Conservation (phyloP, 2,797 vertebrate genomes). For the Odontamblyopus rebecca region DNA sequence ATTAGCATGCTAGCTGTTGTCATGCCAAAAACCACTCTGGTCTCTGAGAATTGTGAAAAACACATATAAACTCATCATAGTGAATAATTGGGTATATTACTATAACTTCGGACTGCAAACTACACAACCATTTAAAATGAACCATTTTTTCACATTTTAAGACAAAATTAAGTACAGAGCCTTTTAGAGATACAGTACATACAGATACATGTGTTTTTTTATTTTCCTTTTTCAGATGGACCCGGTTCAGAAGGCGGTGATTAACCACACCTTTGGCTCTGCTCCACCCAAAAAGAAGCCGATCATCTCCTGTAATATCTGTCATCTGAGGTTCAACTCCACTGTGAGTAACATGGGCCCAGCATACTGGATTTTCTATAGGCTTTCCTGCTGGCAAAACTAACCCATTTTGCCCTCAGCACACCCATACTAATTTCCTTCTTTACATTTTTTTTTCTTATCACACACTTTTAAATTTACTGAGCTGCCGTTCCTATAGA, state of each 20-base stretch:
- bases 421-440: constrained; percentile 21
- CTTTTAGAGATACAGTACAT: too few relatives aligned
- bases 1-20: too few relatives aligned
- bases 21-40: too few relatives aligned
- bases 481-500: constrained; percentile 38
- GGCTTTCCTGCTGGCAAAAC: neutral
- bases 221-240: constrained; percentile 84
- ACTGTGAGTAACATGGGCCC: constrained; percentile 78
- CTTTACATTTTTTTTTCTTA: constrained; percentile 38
- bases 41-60: too few relatives aligned
- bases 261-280: constrained; percentile 96
- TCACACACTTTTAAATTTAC: constrained; percentile 48
- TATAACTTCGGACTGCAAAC: too few relatives aligned
- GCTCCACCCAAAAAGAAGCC: constrained; percentile 92
- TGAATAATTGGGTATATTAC: too few relatives aligned
- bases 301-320: constrained; percentile 98
- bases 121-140: too few relatives aligned
- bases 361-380: neutral
- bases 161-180: too few relatives aligned
- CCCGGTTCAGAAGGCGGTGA: constrained; percentile 96
- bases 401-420: constrained; percentile 15
- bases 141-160: too few relatives aligned
- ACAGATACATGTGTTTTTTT: constrained; percentile 3
- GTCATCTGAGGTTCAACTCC: constrained; percentile 98
- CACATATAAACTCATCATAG: too few relatives aligned